A percentile compares a stretch with the other conserved stretches of the same genome.
phyloP scores from a whole-genome alignment of 1,140 invertebrate species.

The Papilio glaucus region DNA sequence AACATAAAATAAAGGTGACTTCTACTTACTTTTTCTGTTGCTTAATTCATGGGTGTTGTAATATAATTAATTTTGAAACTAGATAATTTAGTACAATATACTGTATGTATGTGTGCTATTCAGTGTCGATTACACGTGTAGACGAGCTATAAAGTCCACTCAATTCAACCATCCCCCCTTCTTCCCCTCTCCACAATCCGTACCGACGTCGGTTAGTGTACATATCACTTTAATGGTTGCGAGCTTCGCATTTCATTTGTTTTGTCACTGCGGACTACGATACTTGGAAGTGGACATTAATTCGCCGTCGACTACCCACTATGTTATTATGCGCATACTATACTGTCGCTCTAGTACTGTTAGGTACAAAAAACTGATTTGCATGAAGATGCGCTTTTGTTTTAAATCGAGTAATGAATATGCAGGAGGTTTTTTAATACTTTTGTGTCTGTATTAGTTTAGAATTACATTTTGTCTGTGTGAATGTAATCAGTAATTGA shows the following conservation, averaged over 20 bases:
- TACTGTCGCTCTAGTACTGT: not conserved
- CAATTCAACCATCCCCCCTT: not conserved
- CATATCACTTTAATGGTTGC: conserved; percentile 29
- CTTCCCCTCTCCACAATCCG: not conserved
- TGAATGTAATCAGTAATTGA: too few species aligned
- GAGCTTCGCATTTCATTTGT: conserved; percentile 35
- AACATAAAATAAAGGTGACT: too few species aligned
- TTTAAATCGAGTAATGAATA: not conserved
- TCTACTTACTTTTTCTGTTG: too few species aligned
- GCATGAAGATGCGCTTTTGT: conserved; percentile 23
- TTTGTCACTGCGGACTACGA: conserved; percentile 23
- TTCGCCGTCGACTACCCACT: conserved; percentile 1
- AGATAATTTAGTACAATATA: too few species aligned
- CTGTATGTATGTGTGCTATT: too few species aligned
- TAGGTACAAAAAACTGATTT: not conserved
- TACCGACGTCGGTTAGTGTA: conserved; percentile 8
- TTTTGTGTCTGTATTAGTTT: too few species aligned
- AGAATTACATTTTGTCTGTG: not conserved
- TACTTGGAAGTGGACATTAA: conserved; percentile 36
- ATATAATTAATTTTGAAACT: conserved; percentile 11
- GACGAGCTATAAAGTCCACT: not conserved
- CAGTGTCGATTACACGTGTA: not conserved
- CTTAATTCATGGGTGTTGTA: too few species aligned
- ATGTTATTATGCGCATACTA: not conserved
- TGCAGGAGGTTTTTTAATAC: too few species aligned